A percentile compares a stretch with the other conserved stretches of the same genome.
Evolutionary conservation across 2,888 invertebrate species (phyloP).

Genomic region (Ochropleura plecta): DNA sequence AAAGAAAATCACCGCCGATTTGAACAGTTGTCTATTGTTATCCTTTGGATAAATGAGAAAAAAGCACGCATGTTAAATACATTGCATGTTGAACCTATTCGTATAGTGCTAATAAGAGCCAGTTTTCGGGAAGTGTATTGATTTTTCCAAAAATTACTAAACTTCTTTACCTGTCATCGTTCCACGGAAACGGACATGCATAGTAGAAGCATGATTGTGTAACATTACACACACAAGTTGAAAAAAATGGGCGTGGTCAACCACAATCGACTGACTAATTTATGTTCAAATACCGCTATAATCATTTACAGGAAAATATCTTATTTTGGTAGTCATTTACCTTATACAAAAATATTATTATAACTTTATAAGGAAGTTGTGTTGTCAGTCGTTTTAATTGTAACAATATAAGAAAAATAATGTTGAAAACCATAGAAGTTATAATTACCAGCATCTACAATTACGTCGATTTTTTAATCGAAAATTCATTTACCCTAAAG

Average conservation of each 20-base stretch:
- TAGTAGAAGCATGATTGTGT: neutral
- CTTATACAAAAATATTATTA: neutral
- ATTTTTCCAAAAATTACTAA: neutral
- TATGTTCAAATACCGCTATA: neutral
- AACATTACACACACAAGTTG: neutral
- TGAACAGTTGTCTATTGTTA: too few relatives aligned
- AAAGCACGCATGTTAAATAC: too few relatives aligned
- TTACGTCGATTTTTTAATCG: too few relatives aligned
- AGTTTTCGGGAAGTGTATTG: too few relatives aligned
- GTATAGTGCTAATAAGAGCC: too few relatives aligned
- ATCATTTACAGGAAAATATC: neutral
- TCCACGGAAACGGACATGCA: constrained; percentile 4
- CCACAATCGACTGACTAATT: neutral
- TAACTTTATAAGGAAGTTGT: too few relatives aligned
- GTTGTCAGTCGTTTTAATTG: neutral
- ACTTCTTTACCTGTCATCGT: neutral
- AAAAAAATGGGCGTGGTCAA: constrained; percentile 3
- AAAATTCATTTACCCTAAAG: too few relatives aligned
- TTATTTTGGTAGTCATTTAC: neutral
- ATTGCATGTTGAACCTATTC: too few relatives aligned
- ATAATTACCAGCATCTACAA: neutral
- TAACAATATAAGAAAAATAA: neutral
- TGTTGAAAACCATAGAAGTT: neutral
- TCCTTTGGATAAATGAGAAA: too few relatives aligned
- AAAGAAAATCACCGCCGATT: too few relatives aligned